These are phyloP conservation scores for Chrysodeixis includens DNA, from an alignment of 2,888 invertebrate genomes.

Conservation along the genomic window DNA sequence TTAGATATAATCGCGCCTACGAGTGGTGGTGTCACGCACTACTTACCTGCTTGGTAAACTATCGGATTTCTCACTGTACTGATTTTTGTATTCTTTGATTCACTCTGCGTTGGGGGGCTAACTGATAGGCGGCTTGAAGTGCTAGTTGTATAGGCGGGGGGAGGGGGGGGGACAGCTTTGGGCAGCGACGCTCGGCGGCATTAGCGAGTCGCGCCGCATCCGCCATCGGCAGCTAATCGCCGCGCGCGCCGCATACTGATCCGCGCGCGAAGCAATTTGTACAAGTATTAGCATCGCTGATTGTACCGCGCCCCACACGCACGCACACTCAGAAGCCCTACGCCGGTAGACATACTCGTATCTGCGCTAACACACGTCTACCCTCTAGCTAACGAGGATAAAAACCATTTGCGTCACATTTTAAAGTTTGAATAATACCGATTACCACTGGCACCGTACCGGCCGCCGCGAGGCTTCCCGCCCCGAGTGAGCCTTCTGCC, in stretches of 20 bases:
- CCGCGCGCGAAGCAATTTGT: slow-evolving; percentile 10
- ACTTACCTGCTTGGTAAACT: neutral
- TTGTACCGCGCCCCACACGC: slow-evolving; percentile 12
- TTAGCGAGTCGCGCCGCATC: slow-evolving; percentile 18
- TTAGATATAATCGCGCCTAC: neutral
- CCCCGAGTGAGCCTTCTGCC: slow-evolving; percentile 8
- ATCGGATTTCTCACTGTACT: no score
- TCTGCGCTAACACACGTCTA: no score
- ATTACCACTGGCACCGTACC: no score
- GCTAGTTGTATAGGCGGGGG: neutral
- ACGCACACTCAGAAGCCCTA: slow-evolving; percentile 14
- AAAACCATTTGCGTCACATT: neutral
- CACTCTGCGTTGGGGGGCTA: neutral
- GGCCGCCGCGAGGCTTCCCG: no score
- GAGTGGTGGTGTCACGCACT: neutral
- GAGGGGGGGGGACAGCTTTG: neutral
- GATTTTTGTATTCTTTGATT: no score
- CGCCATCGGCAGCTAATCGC: slow-evolving; percentile 36
- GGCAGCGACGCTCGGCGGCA: neutral
- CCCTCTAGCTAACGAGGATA: no score
- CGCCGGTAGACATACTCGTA: no score
- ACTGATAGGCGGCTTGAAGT: neutral
- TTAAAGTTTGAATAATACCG: neutral
- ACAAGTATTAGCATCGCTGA: slow-evolving; percentile 38
- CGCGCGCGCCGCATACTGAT: slow-evolving; percentile 38